Conservation (phyloP, 2,113 vertebrate genomes). For the Chaetura pelagica region DNA sequence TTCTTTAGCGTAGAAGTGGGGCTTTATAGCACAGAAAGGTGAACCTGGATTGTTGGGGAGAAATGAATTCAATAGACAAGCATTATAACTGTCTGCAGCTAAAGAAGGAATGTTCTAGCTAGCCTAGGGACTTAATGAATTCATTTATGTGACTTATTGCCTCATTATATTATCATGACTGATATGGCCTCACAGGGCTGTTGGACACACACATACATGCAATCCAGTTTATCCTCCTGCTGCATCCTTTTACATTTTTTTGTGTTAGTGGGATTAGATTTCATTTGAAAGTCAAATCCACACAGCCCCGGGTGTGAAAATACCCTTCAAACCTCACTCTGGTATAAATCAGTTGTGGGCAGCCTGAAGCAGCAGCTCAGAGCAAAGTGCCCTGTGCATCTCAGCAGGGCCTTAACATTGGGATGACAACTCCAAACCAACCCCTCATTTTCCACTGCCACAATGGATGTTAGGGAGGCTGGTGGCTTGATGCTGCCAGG, state of each 20-base stretch:
- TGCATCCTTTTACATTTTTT: neutral
- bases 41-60: neutral
- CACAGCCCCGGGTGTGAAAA: too few species aligned
- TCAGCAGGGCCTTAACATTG: too few species aligned
- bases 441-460: too few species aligned
- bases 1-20: neutral
- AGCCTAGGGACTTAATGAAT: neutral
- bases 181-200: neutral
- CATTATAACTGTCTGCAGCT: neutral
- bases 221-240: neutral
- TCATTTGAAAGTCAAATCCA: too few species aligned
- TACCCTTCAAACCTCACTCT: too few species aligned
- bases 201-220: neutral
- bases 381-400: too few species aligned
- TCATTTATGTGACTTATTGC: neutral
- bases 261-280: too few species aligned
- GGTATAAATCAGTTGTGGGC: too few species aligned
- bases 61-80: neutral
- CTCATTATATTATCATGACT: neutral
- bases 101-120: neutral
- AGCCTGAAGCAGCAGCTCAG: too few species aligned
- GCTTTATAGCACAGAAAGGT: neutral
- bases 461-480: too few species aligned
- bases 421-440: too few species aligned
- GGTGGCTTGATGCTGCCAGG: neutral